Percentiles rank a stretch among this genome's conserved stretches.
Conservation (phyloP, 2,888 invertebrate genomes). For the Apodemia zela region DNA sequence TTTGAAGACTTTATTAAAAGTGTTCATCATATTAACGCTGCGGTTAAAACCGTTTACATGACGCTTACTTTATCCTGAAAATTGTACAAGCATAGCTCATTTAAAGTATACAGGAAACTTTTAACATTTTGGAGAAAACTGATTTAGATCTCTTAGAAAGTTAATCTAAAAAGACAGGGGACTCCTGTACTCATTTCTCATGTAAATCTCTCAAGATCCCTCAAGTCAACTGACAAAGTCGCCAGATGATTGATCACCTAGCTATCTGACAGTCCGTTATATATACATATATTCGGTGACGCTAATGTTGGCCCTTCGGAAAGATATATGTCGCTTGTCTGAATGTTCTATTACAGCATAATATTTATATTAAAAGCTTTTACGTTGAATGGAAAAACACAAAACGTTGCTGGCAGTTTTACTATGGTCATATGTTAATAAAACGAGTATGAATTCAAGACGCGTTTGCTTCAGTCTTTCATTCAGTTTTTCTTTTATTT, state of each 20-base stretch:
- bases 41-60: not conserved
- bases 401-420: conserved; percentile 1
- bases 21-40: not conserved
- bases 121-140: not conserved
- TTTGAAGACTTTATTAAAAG: too few species aligned
- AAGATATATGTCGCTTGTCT: conserved; percentile 21
- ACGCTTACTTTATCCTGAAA: not conserved
- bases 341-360: conserved; percentile 3
- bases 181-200: conserved; percentile 36
- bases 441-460: not conserved
- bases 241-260: conserved; percentile 51
- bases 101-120: not conserved
- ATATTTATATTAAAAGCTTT: conserved; percentile 16
- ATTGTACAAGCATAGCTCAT: not conserved
- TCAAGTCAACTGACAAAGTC: conserved; percentile 46
- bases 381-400: conserved; percentile 3
- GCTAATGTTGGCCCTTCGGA: conserved; percentile 21
- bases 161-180: conserved; percentile 35
- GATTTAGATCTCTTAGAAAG: conserved; percentile 27
- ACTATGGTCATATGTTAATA: not conserved
- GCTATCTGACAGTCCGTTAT: conserved; percentile 24
- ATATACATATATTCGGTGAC: not conserved
- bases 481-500: not conserved
- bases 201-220: conserved; percentile 38
- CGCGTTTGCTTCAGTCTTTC: not conserved